Conservation (phyloP, 37 sponge, comb jelly and placozoan genomes). For the Agelas oroides region DNA sequence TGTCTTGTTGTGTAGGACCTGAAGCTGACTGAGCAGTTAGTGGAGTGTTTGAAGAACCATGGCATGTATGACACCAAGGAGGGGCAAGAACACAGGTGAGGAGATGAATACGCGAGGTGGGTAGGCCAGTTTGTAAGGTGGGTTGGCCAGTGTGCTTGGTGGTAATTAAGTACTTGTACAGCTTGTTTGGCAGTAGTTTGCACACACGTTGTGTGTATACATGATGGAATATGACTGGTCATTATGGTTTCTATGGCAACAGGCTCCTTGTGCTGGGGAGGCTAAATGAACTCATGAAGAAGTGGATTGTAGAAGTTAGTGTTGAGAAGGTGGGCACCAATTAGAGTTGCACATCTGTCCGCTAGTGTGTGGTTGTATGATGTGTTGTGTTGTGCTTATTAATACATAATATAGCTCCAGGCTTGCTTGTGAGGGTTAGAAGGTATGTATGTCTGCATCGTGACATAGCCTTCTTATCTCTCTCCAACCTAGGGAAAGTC, state of each 20-base stretch:
- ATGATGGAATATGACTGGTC: background rate
- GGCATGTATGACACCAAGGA: slow-evolving; percentile 90
- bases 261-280: slow-evolving; percentile 79
- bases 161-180: background rate
- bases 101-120: slow-evolving; percentile 16
- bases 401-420: background rate
- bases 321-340: slow-evolving; percentile 65
- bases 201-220: too few species aligned
- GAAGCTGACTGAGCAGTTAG: slow-evolving; percentile 72
- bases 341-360: background rate
- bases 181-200: too few species aligned
- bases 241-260: background rate
- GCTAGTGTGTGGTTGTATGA: too few species aligned
- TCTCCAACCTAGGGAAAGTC: slow-evolving; percentile 70
- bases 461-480: background rate
- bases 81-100: slow-evolving; percentile 81
- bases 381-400: background rate
- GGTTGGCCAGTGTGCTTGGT: background rate
- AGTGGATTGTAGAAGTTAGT: slow-evolving; percentile 88
- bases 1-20: slow-evolving; percentile 67
- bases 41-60: slow-evolving; percentile 58
- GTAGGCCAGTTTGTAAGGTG: background rate
- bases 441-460: background rate
- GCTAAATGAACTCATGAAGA: slow-evolving; percentile 81
- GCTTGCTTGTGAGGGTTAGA: background rate